Conservation (phyloP, 2,888 invertebrate genomes). For the Eupithecia tripunctaria region DNA sequence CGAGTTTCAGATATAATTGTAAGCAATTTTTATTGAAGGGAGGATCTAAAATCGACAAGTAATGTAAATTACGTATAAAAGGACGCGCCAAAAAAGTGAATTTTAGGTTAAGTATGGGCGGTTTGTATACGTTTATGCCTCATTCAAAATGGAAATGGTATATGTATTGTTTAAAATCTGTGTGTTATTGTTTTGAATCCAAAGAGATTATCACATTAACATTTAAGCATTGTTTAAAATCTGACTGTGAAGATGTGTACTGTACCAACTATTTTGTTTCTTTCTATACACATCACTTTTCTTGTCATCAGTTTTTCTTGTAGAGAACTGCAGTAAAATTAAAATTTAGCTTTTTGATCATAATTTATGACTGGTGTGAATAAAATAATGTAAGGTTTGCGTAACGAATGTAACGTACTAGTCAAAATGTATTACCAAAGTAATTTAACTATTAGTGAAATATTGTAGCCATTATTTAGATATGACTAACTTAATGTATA, state of each 20-base stretch:
- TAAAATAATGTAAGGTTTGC: conserved; percentile 12
- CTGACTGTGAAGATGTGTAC: neutral
- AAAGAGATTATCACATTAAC: no score
- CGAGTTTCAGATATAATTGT: no score
- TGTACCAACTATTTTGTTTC: neutral
- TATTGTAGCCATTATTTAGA: conserved; percentile 47
- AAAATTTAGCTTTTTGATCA: neutral
- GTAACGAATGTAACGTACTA: conserved; percentile 56
- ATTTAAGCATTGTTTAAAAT: neutral
- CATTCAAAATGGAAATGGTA: no score
- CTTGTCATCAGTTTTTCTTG: neutral
- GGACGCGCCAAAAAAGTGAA: no score
- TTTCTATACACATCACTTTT: neutral
- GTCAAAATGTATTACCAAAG: conserved; percentile 67
- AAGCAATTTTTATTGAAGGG: no score
- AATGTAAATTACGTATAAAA: no score
- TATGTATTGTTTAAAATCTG: no score
- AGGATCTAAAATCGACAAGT: no score
- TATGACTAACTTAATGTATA: conserved; percentile 33
- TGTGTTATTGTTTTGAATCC: no score
- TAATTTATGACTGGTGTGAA: neutral
- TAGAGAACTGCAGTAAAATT: neutral
- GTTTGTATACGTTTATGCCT: no score
- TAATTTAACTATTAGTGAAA: conserved; percentile 55
- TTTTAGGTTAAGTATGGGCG: no score